Conservation (phyloP, 92 coral and sea anemone genomes). For the Meandrina meandrites region DNA sequence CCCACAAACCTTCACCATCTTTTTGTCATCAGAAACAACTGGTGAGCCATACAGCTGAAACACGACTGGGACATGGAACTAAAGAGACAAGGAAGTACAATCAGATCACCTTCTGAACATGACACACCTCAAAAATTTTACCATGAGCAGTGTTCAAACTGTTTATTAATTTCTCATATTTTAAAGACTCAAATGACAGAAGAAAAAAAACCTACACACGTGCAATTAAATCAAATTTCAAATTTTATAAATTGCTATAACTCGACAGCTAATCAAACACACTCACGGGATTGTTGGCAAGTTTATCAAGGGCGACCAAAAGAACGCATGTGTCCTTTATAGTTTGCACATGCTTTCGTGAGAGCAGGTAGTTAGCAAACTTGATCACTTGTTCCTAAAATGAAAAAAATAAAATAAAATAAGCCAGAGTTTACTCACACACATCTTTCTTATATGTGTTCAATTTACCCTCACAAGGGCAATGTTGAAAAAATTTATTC, state of each 20-base stretch:
- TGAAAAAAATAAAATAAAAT: background rate
- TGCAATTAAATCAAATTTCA: too few relatives aligned
- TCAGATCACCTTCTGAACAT: background rate
- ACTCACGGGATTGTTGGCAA: slow-evolving; percentile 89
- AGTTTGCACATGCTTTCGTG: slow-evolving; percentile 90
- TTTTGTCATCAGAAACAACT: slow-evolving; percentile 83
- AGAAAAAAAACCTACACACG: too few relatives aligned
- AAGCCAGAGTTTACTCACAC: too few relatives aligned
- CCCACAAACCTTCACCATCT: slow-evolving; percentile 74
- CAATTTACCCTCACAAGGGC: too few relatives aligned
- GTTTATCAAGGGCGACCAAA: slow-evolving; percentile 71
- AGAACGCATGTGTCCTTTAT: slow-evolving; percentile 69
- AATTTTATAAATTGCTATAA: too few relatives aligned
- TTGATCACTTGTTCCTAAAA: slow-evolving; percentile 92
- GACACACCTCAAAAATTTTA: background rate
- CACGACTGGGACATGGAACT: slow-evolving; percentile 96
- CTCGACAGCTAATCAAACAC: background rate
- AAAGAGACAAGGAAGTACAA: slow-evolving; percentile 2
- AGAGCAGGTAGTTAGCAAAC: slow-evolving; percentile 86
- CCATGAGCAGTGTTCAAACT: too few relatives aligned
- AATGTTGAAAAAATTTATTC: too few relatives aligned
- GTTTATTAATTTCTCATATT: too few relatives aligned
- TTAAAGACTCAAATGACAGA: too few relatives aligned
- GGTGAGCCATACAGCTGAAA: slow-evolving; percentile 84
- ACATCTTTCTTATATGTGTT: too few relatives aligned